Evolutionary conservation across 1,140 invertebrate genomes (phyloP).

Genomic region (Ooceraea biroi): DNA sequence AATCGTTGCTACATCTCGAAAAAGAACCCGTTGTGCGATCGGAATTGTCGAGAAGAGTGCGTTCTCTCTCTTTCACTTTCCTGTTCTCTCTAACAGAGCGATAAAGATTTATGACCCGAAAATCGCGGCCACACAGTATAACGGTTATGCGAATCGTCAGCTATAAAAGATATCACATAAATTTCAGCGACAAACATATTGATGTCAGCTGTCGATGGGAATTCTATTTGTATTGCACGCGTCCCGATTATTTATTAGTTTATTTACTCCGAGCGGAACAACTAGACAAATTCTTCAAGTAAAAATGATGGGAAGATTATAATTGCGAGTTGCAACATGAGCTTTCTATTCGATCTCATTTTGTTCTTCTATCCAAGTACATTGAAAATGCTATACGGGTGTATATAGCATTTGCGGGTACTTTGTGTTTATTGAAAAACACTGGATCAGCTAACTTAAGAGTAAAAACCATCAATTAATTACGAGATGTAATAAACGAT

Average conservation of each 20-base stretch:
- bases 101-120: slow-evolving; percentile 12
- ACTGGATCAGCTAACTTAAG: background rate
- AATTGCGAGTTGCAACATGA: no score
- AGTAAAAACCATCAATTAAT: background rate
- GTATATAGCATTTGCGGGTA: no score
- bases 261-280: background rate
- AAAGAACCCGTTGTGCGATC: background rate
- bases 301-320: background rate
- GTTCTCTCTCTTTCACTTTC: background rate
- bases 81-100: no score
- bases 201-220: background rate
- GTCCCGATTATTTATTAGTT: background rate
- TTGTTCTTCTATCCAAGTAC: no score
- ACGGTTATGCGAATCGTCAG: background rate
- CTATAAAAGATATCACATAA: background rate
- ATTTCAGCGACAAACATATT: background rate
- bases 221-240: background rate
- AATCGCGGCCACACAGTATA: background rate
- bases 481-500: background rate
- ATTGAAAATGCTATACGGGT: no score
- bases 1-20: background rate
- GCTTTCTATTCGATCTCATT: no score
- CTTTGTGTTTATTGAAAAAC: background rate
- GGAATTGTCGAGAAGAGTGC: background rate
- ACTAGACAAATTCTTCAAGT: background rate